Conservation (phyloP, 2,797 vertebrate species). For the Girardinus metallicus region DNA sequence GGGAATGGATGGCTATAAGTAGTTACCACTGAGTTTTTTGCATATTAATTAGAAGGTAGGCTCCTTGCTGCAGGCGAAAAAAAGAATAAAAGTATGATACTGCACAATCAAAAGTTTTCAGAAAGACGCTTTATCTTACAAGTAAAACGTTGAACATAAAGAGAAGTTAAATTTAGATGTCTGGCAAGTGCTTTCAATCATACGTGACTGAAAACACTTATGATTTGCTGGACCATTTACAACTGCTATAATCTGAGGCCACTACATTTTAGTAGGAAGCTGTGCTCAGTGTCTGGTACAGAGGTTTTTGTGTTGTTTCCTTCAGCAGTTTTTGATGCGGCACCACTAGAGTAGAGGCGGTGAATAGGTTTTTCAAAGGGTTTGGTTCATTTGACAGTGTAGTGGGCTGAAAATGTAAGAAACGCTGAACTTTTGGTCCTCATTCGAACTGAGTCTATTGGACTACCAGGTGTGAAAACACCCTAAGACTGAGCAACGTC, state of each 20-base stretch:
- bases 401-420: no score
- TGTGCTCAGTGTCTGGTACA: no score
- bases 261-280: no score
- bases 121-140: neutral
- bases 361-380: no score
- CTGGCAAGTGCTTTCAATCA: neutral
- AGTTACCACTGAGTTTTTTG: neutral
- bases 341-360: no score
- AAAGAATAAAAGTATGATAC: neutral
- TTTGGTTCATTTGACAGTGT: no score
- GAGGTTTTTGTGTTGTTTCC: no score
- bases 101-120: constrained; percentile 1
- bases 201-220: neutral
- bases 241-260: no score
- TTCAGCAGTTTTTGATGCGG: no score
- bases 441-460: no score
- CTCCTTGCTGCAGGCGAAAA: neutral
- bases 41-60: neutral
- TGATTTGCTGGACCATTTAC: neutral
- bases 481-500: neutral
- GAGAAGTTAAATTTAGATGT: neutral
- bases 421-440: no score
- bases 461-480: no score
- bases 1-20: neutral
- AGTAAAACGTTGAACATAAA: neutral